Conservation (phyloP, 2,888 invertebrate species). For the Heliconius charithonia region DNA sequence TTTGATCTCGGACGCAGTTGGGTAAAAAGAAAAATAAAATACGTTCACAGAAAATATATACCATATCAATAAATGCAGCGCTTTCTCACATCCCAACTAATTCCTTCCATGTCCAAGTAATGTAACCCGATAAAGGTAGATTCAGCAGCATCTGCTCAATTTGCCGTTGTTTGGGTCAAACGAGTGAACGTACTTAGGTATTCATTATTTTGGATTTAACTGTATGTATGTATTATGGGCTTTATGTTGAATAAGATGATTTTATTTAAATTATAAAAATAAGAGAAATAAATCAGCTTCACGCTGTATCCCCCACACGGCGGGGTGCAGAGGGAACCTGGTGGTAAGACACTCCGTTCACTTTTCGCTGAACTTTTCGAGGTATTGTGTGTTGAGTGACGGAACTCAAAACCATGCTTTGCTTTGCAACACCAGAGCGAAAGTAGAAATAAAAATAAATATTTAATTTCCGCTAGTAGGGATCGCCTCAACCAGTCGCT, state of each 20-base stretch:
- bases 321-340: too few relatives aligned
- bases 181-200: constrained; percentile 44
- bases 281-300: too few relatives aligned
- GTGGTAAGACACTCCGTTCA: too few relatives aligned
- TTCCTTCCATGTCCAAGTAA: constrained; percentile 49
- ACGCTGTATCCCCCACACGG: too few relatives aligned
- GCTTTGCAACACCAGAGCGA: too few relatives aligned
- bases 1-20: too few relatives aligned
- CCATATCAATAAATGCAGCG: constrained; percentile 15
- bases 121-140: constrained; percentile 65
- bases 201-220: constrained; percentile 45
- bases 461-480: too few relatives aligned
- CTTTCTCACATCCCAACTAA: constrained; percentile 34
- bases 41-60: not conserved
- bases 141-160: constrained; percentile 71
- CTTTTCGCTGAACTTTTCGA: too few relatives aligned
- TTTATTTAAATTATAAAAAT: not conserved
- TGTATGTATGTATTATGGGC: not conserved
- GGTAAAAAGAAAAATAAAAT: not conserved
- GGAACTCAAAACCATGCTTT: too few relatives aligned
- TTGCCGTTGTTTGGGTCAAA: constrained; percentile 55
- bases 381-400: too few relatives aligned
- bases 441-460: too few relatives aligned
- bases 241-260: not conserved
- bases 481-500: too few relatives aligned